Evolutionary conservation across 2,797 vertebrate species (phyloP).

Genomic region (Hapalemur alaotrensis): DNA sequence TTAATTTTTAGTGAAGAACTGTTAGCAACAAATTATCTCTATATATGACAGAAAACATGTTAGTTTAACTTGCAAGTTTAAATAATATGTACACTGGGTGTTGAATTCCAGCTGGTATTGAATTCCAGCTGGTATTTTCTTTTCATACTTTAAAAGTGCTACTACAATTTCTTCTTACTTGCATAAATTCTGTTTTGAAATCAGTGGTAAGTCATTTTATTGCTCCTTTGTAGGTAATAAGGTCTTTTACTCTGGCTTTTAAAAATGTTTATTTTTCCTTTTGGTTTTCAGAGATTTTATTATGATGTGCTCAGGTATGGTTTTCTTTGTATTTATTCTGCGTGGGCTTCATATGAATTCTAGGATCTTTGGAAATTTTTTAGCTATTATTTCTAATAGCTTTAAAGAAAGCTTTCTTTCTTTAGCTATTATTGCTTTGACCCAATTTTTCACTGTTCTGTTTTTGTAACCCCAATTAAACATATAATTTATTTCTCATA

Average conservation of each 20-base stretch:
- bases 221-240: neutral
- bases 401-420: too few relatives aligned
- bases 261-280: neutral
- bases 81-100: neutral
- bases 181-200: neutral
- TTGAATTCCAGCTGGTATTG: neutral
- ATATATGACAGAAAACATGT: neutral
- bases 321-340: neutral
- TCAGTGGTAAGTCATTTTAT: neutral
- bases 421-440: neutral
- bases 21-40: neutral
- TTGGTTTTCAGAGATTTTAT: neutral
- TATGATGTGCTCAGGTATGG: neutral
- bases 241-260: neutral
- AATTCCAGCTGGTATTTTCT: neutral
- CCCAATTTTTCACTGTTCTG: neutral
- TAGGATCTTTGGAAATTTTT: neutral
- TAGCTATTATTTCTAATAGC: neutral
- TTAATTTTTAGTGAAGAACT: neutral
- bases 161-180: neutral
- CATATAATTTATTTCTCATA: neutral
- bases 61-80: neutral
- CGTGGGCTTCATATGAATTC: neutral
- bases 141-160: neutral
- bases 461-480: neutral